Base-by-base conservation (phyloP, 2,797 vertebrate genomes). In the Gastrophryne carolinensis region DNA sequence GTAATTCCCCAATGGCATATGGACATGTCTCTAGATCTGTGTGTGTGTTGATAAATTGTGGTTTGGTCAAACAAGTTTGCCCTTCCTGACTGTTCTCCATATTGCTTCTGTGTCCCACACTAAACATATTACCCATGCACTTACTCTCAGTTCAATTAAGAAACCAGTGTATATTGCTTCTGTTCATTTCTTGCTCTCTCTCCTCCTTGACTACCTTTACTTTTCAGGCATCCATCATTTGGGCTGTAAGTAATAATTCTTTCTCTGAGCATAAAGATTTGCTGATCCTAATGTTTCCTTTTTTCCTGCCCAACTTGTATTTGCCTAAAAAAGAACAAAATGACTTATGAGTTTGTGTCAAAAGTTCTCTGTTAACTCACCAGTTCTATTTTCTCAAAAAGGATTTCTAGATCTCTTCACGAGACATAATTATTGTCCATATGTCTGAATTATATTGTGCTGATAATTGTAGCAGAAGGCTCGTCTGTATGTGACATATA, bases 221-320 rank as follows among this genome's bases (percentile, higher is more conserved):
- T 87, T 88, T 95, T 93, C 94, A 99, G 97, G 96, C 92, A 93
- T 94, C 92, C 95, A 95, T 88, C 96, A 94, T 91, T 90, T 93
- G 81, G 90, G 93, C 94, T 98, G 97, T 99, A 97, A 99, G 97
- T 98, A 98, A 93, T 87, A 81, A 87, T 81, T 85, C 84, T 81
- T 56, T 81, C 80, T 87, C 86, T 86, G 80, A 84, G 86, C 82
- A 83, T 83, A 88, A 85, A 84, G 81, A 84, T 81, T 85, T 79
- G 84, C 84, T 84, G 80, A 80, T 80, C 85, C 86, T 72, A 81
- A 81, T 82, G 79, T 83, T 3, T 84, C 80, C 81, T 90, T 84
- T 66, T 83, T 78, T 86, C 81, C 23, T 81, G 83, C 86, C 76
- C 30, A n/a, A 13, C 41, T 70, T 62, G 34, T 47, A 7, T 50